Conservation (phyloP, 2,797 vertebrate genomes). For the Ibycter americanus region DNA sequence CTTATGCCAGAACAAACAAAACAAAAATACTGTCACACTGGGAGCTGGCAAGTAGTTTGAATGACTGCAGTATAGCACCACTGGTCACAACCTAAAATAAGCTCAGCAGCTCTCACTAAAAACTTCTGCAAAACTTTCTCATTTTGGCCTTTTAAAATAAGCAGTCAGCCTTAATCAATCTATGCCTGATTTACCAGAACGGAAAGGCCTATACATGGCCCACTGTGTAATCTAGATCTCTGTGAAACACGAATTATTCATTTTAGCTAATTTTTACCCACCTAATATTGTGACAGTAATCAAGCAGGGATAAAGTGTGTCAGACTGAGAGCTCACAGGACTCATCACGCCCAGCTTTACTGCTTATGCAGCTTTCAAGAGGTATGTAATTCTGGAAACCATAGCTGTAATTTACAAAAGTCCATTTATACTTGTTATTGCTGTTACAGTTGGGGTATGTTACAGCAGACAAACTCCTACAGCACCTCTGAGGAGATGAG, state of each 20-base stretch:
- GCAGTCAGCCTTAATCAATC: not conserved
- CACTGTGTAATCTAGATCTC: not conserved
- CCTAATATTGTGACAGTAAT: not conserved
- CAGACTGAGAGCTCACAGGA: not conserved
- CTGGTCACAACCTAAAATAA: not conserved
- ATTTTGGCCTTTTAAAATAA: not conserved
- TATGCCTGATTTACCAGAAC: not conserved
- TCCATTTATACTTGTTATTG: not conserved
- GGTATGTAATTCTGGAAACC: not conserved
- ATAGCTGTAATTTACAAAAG: not conserved
- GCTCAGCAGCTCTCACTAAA: not conserved
- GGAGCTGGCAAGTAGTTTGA: not conserved
- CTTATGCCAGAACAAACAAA: conserved; percentile 16
- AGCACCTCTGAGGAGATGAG: not conserved
- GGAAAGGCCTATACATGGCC: not conserved
- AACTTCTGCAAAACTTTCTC: not conserved
- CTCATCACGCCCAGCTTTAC: not conserved
- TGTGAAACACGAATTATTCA: not conserved
- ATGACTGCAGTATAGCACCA: not conserved
- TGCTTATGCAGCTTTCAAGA: not conserved
- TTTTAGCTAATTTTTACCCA: not conserved
- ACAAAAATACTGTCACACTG: not conserved
- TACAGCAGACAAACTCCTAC: not conserved
- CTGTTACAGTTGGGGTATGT: not conserved
- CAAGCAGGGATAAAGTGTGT: not conserved